Evolutionary conservation across 2,797 vertebrate genomes (phyloP).

Genomic region (Urosaurus nigricauda): DNA sequence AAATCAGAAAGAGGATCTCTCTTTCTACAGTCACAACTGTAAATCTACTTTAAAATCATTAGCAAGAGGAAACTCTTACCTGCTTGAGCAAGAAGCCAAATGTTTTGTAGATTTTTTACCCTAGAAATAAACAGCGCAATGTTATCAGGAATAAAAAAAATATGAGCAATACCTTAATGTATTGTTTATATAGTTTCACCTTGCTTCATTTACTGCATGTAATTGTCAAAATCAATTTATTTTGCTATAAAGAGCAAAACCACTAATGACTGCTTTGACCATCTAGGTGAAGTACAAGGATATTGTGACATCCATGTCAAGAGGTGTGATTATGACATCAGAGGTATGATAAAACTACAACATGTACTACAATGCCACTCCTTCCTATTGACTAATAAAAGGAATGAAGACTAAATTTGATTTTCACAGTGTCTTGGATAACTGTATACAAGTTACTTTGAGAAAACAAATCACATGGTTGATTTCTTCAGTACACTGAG

Average conservation of each 20-base stretch:
- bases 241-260: neutral
- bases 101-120: slow-evolving; percentile 84
- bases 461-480: neutral
- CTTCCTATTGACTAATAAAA: slow-evolving; percentile 10
- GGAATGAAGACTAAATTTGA: neutral
- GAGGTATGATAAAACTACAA: slow-evolving; percentile 14
- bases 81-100: slow-evolving; percentile 82
- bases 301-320: slow-evolving; percentile 20
- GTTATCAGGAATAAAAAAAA: neutral
- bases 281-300: neutral
- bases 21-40: neutral
- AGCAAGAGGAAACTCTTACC: slow-evolving; percentile 74
- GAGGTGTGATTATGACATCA: slow-evolving; percentile 42
- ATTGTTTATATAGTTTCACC: neutral
- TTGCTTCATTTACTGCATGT: neutral
- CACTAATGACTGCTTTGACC: slow-evolving; percentile 11
- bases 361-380: neutral
- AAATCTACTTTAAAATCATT: neutral
- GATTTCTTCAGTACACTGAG: neutral
- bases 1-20: neutral
- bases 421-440: neutral
- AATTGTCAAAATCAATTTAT: neutral
- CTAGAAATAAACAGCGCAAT: slow-evolving; percentile 65
- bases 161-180: slow-evolving; percentile 15
- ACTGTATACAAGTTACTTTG: neutral